A percentile compares a stretch with the other conserved stretches of the same genome.
Conservation (phyloP, 2,888 invertebrate genomes). For the Drosophila prolongata region DNA sequence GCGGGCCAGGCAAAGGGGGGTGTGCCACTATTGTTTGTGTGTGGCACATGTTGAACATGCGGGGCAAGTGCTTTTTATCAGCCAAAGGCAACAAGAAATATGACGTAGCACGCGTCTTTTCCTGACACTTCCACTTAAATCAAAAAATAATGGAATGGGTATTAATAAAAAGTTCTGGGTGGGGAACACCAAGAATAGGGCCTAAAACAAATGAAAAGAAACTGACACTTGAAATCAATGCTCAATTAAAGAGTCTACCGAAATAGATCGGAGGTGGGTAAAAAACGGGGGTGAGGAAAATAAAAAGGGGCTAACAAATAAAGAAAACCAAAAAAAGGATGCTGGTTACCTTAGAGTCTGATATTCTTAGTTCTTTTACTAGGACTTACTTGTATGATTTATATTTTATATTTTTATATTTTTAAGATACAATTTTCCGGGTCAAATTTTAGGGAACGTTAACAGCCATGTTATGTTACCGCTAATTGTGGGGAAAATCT, state of each 20-base stretch:
- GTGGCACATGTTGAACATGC: slow-evolving; percentile 35
- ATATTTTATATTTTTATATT: neutral
- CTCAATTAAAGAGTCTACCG: slow-evolving; percentile 25
- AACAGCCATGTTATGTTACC: neutral
- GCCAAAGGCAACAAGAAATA: slow-evolving; percentile 37
- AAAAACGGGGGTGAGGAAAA: too few relatives aligned
- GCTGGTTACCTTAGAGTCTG: neutral
- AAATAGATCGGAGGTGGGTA: slow-evolving; percentile 21
- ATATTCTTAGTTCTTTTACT: neutral
- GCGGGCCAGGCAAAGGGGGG: neutral
- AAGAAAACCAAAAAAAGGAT: too few relatives aligned
- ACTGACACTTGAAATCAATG: slow-evolving; percentile 71
- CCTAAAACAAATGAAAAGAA: slow-evolving; percentile 22
- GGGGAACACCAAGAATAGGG: slow-evolving; percentile 28
- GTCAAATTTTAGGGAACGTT: too few relatives aligned
- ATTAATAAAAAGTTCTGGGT: neutral
- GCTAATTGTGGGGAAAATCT: slow-evolving; percentile 16
- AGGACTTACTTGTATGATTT: neutral
- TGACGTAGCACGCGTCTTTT: slow-evolving; percentile 41
- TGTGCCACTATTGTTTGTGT: slow-evolving; percentile 10
- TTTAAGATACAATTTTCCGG: neutral
- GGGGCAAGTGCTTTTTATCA: slow-evolving; percentile 39
- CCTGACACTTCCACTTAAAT: slow-evolving; percentile 8
- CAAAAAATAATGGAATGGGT: neutral
- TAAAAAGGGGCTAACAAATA: neutral